Evolutionary conservation across 2,888 invertebrate species (phyloP), one percentile per base, ranked within the genome.

Genomic region (Cephus nigrinus): DNA sequence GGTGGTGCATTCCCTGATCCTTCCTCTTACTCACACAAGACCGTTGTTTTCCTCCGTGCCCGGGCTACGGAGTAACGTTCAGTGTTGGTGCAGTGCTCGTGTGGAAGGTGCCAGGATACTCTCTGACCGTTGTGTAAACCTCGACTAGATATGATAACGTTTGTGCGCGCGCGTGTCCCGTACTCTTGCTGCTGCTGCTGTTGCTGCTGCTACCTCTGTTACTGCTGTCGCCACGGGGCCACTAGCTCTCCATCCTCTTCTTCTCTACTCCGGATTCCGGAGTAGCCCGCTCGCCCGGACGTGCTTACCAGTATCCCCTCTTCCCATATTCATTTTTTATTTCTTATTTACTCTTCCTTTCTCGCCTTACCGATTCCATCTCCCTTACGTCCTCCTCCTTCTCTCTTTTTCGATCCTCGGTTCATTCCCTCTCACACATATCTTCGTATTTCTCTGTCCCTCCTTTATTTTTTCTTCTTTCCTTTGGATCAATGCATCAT

Each of bases 31-130:
- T 74, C 80, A 84, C 80, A 82, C 82, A 78, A 75, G 79, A 77
- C 79, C 80, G 82, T 82, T 84, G 82, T 82, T 85, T 83, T 84
- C 81, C 77, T 82, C 79, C 80, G 80, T 76, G 80, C 80, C 80
- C 80, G 82, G 81, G 80, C 82, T 82, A 83, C 83, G 84, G 83
- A 81, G 79, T 84, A 77, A 83, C 80, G 78, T 79, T 82, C 83
- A 82, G 85, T 86, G 85, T 86, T 86, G 83, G 84, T 85, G 83
- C 83, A 83, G 84, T 82, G 80, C 80, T 83, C 83, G 83, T 82
- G 77, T 82, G 79, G 86, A 85, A 84, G 84, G 84, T 85, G 81
- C 81, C 81, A 83, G 81, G 81, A 71, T 15, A 71, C 32, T 71
- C 23, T 55, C 71, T 31, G 31, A 71, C 12, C 32, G 71, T 71